Evolutionary conservation across 2,888 invertebrate genomes (phyloP), one percentile per base, ranked within the genome.

Genomic region (Stenoptilia bipunctidactyla): DNA sequence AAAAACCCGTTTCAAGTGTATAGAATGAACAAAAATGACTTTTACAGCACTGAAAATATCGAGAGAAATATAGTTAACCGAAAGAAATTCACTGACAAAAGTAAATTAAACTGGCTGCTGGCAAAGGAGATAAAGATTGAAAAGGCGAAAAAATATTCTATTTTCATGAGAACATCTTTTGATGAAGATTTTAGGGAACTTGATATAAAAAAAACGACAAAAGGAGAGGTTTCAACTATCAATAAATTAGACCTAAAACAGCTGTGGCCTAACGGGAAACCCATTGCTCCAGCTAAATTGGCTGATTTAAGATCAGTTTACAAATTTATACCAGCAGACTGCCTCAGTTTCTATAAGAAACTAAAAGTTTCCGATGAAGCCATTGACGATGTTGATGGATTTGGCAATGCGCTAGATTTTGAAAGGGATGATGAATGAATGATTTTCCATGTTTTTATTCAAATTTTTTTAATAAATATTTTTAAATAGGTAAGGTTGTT

Each of bases 231-330:
- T n/a, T 25, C 5, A 5, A 25, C 5, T 9, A 45, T 42, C 34
- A 8, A 37, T 13, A 37, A 20, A 37, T 13, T 14, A 15, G 44
- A 43, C 38, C 37, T 47, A 13, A 36, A 27, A 12, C 36, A 13
- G n/a, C 37, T 49, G 27, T 47, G 47, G 49, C 46, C 49, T 37
- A 34, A 46, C 33, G 47, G 49, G n/a, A 49, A 47, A 46, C 37
- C 38, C 6, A 47, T 46, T 34, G 44, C 46, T 14, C 45, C 35
- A 36, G 45, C 45, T 27, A 49, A 49, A 42, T 40, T n/a, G n/a
- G n/a, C n/a, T n/a, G n/a, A n/a, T n/a, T n/a, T n/a, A n/a, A n/a
- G n/a, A n/a, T n/a, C n/a, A n/a, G n/a, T n/a, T n/a, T n/a, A n/a
- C n/a, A n/a, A n/a, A n/a, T n/a, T n/a, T n/a, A n/a, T n/a, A n/a